phyloP scores from a whole-genome alignment of 2,113 vertebrate genomes.

The Rhinopomastus cyanomelas region DNA sequence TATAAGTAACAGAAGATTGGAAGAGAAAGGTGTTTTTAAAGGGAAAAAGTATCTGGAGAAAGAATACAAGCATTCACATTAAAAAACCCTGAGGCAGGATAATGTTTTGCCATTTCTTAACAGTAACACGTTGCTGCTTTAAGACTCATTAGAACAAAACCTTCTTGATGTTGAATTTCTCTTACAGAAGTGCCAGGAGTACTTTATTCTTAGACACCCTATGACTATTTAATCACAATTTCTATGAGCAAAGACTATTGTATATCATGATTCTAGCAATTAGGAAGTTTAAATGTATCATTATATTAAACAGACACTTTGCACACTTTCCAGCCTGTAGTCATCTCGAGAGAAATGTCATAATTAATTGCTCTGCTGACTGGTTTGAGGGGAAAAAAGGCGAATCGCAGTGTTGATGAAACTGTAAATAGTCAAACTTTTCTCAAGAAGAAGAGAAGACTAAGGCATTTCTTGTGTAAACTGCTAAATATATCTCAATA shows the following conservation, averaged over 20 bases:
- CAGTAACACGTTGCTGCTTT: constrained; percentile 1
- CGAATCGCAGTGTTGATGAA: background rate
- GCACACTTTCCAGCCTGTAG: background rate
- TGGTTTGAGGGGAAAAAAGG: background rate
- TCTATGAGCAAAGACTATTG: constrained; percentile 18
- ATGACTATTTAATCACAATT: constrained; percentile 22
- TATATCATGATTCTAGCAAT: constrained; percentile 50
- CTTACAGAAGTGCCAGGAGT: constrained; percentile 4
- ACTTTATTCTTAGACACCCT: constrained; percentile 35
- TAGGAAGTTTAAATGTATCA: background rate
- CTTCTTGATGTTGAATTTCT: constrained; percentile 38
- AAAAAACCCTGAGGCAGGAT: background rate
- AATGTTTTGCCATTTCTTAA: constrained; percentile 9
- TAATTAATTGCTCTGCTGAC: constrained; percentile 37
- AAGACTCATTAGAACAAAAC: constrained; percentile 55
- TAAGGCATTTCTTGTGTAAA: background rate
- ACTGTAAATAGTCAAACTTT: constrained; percentile 26
- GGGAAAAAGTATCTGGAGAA: background rate
- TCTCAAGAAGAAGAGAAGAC: background rate
- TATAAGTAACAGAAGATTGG: background rate
- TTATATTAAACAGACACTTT: constrained; percentile 3
- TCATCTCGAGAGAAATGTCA: constrained; percentile 43
- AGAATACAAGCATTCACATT: background rate
- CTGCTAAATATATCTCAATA: constrained; percentile 26
- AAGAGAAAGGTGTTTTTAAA: background rate